Conservation (phyloP, 2,888 invertebrate species). For the Phania funesta region DNA sequence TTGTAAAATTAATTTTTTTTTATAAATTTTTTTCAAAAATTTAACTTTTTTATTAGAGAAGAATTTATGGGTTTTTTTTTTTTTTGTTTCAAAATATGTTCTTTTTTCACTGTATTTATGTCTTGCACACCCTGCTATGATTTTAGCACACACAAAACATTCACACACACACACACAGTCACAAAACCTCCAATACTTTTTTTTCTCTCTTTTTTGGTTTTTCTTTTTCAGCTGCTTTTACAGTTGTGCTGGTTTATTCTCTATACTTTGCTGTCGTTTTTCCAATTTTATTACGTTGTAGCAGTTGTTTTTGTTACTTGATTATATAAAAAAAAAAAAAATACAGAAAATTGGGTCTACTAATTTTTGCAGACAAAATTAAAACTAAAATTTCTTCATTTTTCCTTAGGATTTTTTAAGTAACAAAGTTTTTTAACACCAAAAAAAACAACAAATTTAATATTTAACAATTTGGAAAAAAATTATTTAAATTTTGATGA, state of each 20-base stretch:
- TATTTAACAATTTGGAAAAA: too few species aligned
- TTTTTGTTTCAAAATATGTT: neutral
- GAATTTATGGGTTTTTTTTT: neutral
- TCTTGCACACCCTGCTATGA: constrained; percentile 40
- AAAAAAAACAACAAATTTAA: too few species aligned
- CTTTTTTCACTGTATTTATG: neutral
- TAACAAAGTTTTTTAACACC: neutral
- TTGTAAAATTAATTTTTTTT: too few species aligned
- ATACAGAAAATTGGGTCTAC: constrained; percentile 21
- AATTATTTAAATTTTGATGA: too few species aligned
- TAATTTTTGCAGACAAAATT: constrained; percentile 19
- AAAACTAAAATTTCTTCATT: neutral
- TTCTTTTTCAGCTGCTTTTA: constrained; percentile 23
- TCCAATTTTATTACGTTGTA: constrained; percentile 28
- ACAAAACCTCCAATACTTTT: neutral
- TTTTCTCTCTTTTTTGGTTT: neutral
- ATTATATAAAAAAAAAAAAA: constrained; percentile 61
- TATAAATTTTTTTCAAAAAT: neutral
- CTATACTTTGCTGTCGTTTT: constrained; percentile 28
- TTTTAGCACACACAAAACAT: constrained; percentile 17
- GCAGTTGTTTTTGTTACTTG: constrained; percentile 53
- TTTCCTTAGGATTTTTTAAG: neutral
- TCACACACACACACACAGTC: neutral
- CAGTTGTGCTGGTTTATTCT: constrained; percentile 62
- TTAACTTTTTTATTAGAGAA: neutral